Base-by-base conservation (phyloP, 2,113 vertebrate genomes). In the Pygoscelis antarcticus region DNA sequence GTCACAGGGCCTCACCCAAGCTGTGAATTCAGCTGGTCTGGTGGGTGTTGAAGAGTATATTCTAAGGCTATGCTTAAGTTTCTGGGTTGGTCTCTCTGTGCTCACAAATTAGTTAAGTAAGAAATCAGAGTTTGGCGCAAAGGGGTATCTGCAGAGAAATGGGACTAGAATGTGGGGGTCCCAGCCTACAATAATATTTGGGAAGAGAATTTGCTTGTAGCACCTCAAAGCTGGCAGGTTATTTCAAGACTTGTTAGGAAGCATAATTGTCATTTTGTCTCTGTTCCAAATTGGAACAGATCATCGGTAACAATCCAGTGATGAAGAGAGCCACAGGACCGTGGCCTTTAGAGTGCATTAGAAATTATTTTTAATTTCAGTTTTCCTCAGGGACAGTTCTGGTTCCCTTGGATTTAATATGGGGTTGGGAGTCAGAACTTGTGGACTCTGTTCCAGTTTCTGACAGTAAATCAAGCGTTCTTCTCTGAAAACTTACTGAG, bases 181-280 rank as follows among this genome's bases (percentile, higher is more conserved):
- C 32, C 32, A 62, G 78, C 44, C 84, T 79, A 38, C 68, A 62
- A 62, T 49, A 83, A 47, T 58, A 86, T 14, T 30, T 70, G 69
- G 60, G 87, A 90, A 89, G 47, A 83, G 8, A 85, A 95, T 95
- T 70, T 94, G 87, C 68, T 68, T 95, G 36, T 49, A 64, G 60
- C 30, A 83, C 49, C 49, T 90, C 40, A 74, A 69, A 91, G 34
- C 32, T 87, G 49, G 60, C 51, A 85, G 26, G 65, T 71, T 89
- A 89, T 96, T 96, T 94, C 13, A 5, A 85, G 81, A 86, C 36
- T 87, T 83, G 30, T 91, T 86, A 88, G 58, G 82, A 87, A 86
- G 72, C 51, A 57, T 87, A 94, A 95, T 66, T 84, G 65, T 90
- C 49, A 66, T 95, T 80, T 96, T 96, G 95, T 93, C 82, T 95